Evolutionary conservation across 2,888 invertebrate species (phyloP).

Genomic region (Platycheirus rosarum): DNA sequence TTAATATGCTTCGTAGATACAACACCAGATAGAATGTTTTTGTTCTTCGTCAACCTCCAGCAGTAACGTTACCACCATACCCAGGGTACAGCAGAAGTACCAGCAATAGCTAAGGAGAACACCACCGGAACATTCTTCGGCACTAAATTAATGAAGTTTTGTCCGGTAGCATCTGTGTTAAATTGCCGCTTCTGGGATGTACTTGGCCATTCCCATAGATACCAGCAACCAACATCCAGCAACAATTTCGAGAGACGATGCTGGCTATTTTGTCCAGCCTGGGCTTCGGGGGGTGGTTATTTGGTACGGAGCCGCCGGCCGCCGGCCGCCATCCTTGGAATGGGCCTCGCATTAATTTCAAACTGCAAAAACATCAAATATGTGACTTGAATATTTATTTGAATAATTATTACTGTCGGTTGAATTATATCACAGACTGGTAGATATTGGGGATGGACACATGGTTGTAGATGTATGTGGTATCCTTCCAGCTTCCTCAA

Average conservation of each 20-base stretch:
- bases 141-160: slow-evolving; percentile 75
- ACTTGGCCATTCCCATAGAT: slow-evolving; percentile 22
- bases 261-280: slow-evolving; percentile 54
- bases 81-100: slow-evolving; percentile 4
- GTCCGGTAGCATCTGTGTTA: slow-evolving; percentile 72
- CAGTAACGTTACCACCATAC: not conserved
- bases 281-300: slow-evolving; percentile 23
- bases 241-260: slow-evolving; percentile 13
- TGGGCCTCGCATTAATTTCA: slow-evolving; percentile 67
- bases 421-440: slow-evolving; percentile 56
- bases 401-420: slow-evolving; percentile 66
- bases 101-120: not conserved
- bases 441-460: not conserved
- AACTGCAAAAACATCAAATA: slow-evolving; percentile 74
- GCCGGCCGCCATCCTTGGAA: slow-evolving; percentile 8
- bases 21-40: slow-evolving; percentile 50
- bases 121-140: slow-evolving; percentile 65
- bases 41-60: slow-evolving; percentile 32
- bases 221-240: slow-evolving; percentile 26
- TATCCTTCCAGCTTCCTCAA: not conserved
- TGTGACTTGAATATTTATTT: slow-evolving; percentile 75
- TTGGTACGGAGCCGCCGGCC: no score
- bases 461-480: not conserved
- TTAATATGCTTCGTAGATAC: slow-evolving; percentile 67
- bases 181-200: slow-evolving; percentile 64